These are phyloP conservation scores for Onychostruthus taczanowskii DNA, from an alignment of 2,113 vertebrate species.

Conservation along the genomic window DNA sequence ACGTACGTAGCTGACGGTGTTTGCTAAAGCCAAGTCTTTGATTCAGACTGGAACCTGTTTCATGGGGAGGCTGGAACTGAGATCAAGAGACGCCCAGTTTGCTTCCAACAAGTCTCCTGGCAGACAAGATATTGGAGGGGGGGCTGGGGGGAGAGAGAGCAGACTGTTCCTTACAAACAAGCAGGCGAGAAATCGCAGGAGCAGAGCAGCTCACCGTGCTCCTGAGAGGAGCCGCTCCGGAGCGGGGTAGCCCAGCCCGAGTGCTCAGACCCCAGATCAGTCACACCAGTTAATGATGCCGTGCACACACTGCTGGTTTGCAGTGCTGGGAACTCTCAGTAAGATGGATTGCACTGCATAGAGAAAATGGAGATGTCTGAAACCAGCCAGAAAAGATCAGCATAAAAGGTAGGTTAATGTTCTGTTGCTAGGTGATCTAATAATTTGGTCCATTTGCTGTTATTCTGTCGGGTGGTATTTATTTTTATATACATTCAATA, in stretches of 20 bases:
- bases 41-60: conserved; percentile 30
- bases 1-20: neutral
- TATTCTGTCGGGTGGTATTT: neutral
- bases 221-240: neutral
- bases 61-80: conserved; percentile 17
- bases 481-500: neutral
- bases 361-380: conserved; percentile 8
- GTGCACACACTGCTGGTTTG: neutral
- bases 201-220: neutral
- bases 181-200: neutral
- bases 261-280: neutral
- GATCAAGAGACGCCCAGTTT: conserved; percentile 28
- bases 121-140: neutral
- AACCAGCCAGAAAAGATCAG: neutral
- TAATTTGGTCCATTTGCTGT: neutral
- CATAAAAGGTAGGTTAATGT: conserved; percentile 29
- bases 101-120: conserved; percentile 45
- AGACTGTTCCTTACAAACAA: conserved; percentile 40
- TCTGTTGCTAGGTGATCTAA: conserved; percentile 10
- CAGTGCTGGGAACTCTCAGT: neutral
- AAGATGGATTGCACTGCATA: neutral
- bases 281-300: accelerated
- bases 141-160: neutral
- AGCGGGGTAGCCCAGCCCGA: accelerated
- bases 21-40: neutral